Conservation (phyloP, 2,113 vertebrate species). For the Trematomus loennbergii region DNA sequence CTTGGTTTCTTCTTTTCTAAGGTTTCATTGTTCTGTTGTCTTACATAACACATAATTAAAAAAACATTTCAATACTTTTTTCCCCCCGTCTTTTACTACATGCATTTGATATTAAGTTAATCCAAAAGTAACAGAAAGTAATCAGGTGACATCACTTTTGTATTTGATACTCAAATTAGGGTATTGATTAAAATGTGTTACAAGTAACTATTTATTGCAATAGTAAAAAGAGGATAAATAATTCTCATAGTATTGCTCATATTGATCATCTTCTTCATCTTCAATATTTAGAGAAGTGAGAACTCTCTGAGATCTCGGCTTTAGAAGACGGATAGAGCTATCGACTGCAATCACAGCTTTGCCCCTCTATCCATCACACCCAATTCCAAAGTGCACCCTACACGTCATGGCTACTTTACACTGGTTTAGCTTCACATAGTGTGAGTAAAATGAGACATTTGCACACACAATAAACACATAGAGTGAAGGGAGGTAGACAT, state of each 20-base stretch:
- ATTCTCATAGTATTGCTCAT: constrained; percentile 30
- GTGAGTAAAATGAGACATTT: constrained; percentile 24
- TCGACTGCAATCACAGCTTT: constrained; percentile 2
- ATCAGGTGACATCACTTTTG: too few relatives aligned
- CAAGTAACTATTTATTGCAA: too few relatives aligned
- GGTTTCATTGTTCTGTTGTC: too few relatives aligned
- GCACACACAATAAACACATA: constrained; percentile 7
- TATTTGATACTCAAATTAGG: too few relatives aligned
- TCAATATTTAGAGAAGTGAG: constrained; percentile 22
- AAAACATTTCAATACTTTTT: too few relatives aligned
- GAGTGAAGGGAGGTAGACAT: neutral
- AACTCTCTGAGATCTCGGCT: constrained; percentile 11
- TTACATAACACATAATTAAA: too few relatives aligned
- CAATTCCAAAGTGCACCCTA: constrained; percentile 14
- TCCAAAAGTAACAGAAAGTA: too few relatives aligned
- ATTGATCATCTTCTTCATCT: constrained; percentile 39
- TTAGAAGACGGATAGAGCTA: constrained; percentile 14
- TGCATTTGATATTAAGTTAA: too few relatives aligned
- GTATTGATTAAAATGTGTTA: too few relatives aligned
- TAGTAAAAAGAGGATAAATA: constrained; percentile 38
- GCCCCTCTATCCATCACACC: constrained; percentile 26
- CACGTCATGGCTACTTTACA: constrained; percentile 7
- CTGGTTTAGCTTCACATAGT: constrained; percentile 22
- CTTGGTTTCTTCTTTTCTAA: too few relatives aligned
- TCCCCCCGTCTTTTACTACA: too few relatives aligned